phyloP scores from a whole-genome alignment of 2,797 vertebrate genomes.

The Characodon lateralis region DNA sequence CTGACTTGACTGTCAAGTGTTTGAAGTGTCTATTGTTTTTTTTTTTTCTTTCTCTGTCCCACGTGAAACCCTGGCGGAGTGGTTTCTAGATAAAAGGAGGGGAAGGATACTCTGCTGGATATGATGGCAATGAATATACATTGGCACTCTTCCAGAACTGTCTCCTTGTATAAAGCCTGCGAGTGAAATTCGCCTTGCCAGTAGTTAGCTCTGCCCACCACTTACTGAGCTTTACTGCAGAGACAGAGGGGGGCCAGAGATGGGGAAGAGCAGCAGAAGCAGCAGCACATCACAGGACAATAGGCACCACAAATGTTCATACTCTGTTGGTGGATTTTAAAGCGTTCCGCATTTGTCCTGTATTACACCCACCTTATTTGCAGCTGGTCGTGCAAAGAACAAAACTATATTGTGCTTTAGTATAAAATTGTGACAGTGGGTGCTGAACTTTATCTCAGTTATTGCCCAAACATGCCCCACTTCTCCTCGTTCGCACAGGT shows the following conservation, averaged over 20 bases:
- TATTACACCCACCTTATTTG: conserved; percentile 17
- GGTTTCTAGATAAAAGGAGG: conserved; percentile 50
- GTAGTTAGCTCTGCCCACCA: conserved; percentile 64
- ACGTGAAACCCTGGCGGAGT: conserved; percentile 34
- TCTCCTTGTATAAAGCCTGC: conserved; percentile 50
- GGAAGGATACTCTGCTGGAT: conserved; percentile 50
- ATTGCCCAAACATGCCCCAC: conserved; percentile 65
- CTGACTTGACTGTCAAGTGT: conserved; percentile 59
- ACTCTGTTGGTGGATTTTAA: conserved; percentile 39
- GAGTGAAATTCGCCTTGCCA: conserved; percentile 72
- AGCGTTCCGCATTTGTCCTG: conserved; percentile 30
- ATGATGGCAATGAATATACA: conserved; percentile 62
- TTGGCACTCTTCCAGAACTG: conserved; percentile 58
- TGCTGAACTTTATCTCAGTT: conserved; percentile 38
- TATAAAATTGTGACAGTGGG: conserved; percentile 28
- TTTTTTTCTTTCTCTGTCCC: conserved; percentile 41
- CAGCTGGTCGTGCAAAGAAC: conserved; percentile 21
- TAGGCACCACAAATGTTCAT: conserved; percentile 46
- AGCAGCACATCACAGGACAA: conserved; percentile 55
- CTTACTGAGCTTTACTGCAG: conserved; percentile 67
- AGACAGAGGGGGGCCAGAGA: conserved; percentile 59
- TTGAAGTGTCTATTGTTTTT: conserved; percentile 55
- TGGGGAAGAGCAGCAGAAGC: conserved; percentile 44
- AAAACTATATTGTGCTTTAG: conserved; percentile 21
- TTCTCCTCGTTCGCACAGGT: conserved; percentile 24